Percentiles rank a stretch among this genome's conserved stretches.
These are phyloP conservation scores for Blera fallax DNA, from an alignment of 2,888 invertebrate species.

Conservation along the genomic window DNA sequence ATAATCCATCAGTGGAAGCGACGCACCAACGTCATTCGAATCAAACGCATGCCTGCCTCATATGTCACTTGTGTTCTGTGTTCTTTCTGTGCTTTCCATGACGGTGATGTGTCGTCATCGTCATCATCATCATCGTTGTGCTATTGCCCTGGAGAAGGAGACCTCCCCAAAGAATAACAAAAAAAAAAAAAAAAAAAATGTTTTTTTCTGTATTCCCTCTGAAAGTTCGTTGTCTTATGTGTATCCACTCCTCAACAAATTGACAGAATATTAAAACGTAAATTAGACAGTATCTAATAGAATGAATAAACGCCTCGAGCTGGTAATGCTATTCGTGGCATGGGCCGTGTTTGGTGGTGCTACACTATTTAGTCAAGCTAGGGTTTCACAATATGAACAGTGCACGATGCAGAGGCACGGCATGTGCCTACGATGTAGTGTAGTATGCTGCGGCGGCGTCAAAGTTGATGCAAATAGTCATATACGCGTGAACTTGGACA, in stretches of 20 bases:
- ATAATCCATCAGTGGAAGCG: conserved; percentile 51
- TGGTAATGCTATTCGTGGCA: conserved; percentile 48
- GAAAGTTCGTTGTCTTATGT: conserved; percentile 32
- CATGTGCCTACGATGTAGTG: conserved; percentile 12
- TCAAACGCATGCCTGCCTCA: conserved; percentile 21
- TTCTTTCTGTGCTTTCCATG: conserved; percentile 12
- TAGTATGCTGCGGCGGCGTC: background rate
- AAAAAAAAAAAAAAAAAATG: too few relatives aligned
- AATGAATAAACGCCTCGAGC: conserved; percentile 67
- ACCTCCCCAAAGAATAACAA: conserved; percentile 67
- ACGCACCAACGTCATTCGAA: conserved; percentile 43
- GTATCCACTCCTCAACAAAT: conserved; percentile 58
- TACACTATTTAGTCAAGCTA: conserved; percentile 35
- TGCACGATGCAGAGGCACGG: conserved; percentile 57
- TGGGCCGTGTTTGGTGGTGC: conserved; percentile 21
- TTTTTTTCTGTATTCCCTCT: conserved; percentile 9
- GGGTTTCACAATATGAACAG: conserved; percentile 26
- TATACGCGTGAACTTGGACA: conserved; percentile 49
- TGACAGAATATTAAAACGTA: conserved; percentile 66
- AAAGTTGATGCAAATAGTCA: conserved; percentile 51
- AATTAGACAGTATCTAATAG: conserved; percentile 62
- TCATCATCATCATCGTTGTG: background rate
- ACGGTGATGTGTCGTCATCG: conserved; percentile 6
- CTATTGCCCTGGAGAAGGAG: background rate
- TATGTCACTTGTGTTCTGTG: conserved; percentile 2